A percentile compares a stretch with the other conserved stretches of the same genome.
phyloP scores from a whole-genome alignment of 1,140 invertebrate species.

The Nephila pilipes region DNA sequence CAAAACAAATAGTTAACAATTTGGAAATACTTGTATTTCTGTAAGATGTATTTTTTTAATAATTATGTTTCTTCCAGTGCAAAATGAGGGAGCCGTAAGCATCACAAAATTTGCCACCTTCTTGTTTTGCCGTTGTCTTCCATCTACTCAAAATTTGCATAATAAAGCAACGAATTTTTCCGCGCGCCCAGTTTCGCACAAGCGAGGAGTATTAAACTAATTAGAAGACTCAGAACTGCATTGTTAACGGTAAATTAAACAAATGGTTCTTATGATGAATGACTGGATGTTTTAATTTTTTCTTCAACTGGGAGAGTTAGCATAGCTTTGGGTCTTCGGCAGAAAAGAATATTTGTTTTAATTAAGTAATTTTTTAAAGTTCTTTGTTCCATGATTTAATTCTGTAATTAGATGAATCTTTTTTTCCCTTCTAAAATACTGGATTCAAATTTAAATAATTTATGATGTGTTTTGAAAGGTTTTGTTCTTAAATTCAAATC shows the following conservation, averaged over 20 bases:
- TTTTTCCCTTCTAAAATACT: background rate
- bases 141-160: constrained; percentile 59
- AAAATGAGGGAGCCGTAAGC: background rate
- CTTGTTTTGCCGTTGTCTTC: constrained; percentile 30
- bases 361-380: constrained; percentile 70
- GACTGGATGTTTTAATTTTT: constrained; percentile 33
- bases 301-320: background rate
- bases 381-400: constrained; percentile 66
- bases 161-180: constrained; percentile 62
- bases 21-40: background rate
- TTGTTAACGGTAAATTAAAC: constrained; percentile 75
- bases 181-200: background rate
- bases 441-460: constrained; percentile 62
- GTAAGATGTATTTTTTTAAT: background rate
- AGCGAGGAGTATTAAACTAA: constrained; percentile 64
- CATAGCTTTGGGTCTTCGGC: background rate
- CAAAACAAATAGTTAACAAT: background rate
- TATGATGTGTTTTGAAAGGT: constrained; percentile 42
- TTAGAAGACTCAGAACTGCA: constrained; percentile 65
- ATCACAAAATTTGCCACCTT: background rate
- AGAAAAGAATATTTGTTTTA: constrained; percentile 69
- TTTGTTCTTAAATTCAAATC: constrained; percentile 3
- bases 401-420: constrained; percentile 50
- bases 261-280: constrained; percentile 74
- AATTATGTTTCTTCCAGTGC: background rate